Evolutionary conservation across 1,140 invertebrate species (phyloP).

Genomic region (Kradibia gibbosae): DNA sequence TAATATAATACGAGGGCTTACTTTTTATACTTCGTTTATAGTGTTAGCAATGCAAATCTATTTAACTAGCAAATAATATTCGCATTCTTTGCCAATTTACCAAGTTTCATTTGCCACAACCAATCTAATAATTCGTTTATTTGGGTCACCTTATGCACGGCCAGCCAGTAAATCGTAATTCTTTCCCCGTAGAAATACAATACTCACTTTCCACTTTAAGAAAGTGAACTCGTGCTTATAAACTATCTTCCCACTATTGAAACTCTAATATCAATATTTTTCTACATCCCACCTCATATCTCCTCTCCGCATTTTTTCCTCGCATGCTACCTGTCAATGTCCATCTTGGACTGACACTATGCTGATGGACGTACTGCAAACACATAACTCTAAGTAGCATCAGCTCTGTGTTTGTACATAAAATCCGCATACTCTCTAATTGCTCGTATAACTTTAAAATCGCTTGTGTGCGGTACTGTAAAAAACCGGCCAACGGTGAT

Average conservation of each 20-base stretch:
- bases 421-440: not conserved
- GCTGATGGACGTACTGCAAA: not conserved
- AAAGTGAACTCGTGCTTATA: not conserved
- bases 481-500: conserved; percentile 8
- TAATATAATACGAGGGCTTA: not conserved
- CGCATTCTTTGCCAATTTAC: not conserved
- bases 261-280: not conserved
- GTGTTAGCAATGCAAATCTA: not conserved
- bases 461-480: not conserved
- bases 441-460: conserved; percentile 12
- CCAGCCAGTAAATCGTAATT: not conserved
- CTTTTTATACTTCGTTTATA: not conserved
- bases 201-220: not conserved
- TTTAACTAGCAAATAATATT: not conserved
- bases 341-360: not conserved
- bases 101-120: not conserved
- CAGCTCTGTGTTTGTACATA: not conserved
- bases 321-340: not conserved
- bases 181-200: not conserved
- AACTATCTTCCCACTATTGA: not conserved
- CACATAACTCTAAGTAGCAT: no score
- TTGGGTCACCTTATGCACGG: not conserved
- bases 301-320: not conserved
- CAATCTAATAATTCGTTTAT: not conserved
- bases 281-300: not conserved